Base-by-base conservation (phyloP, 2,113 vertebrate species). In the Daubentonia madagascariensis region DNA sequence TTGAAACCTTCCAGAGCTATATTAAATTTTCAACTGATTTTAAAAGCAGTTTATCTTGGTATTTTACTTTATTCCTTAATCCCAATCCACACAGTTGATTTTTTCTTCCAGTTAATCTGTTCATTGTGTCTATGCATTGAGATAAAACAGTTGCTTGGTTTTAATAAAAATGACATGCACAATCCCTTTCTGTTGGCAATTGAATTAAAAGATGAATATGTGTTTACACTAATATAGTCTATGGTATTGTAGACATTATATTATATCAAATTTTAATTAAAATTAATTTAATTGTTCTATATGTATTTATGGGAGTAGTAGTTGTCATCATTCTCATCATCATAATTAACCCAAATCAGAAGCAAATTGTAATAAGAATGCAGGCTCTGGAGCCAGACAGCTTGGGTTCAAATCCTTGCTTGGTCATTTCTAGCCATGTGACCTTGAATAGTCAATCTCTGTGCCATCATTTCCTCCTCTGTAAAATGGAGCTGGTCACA, bases 11-110 rank as follows among this genome's bases (percentile, higher is more conserved):
- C 95, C 97, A 25, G 96, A 93, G 93, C 97, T 43, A 2, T 63
- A 70, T 85, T 98, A 97, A 97, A 97, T 98, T 98, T 98, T 98
- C 48, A 12, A 0, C 97, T 68, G 70, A 63, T 98, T 98, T 97
- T 98, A 95, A 98, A 98, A 98, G 98, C 80, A 63, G 89, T 98
- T 98, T 96, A 73, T 98, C 92, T 35, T 97, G 93, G 52, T 91
- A 30, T 97, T 99, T 97, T 96, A 97, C 97, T 97, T 97, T 96
- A 93, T 98, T 98, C 86, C 97, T 97, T 98, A 97, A 98, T 98
- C 97, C 97, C 92, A 97, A 1, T 97, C 97, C 98, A 80, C 96
- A 93, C 67, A 57, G 70, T 85, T 97, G 97, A 81, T 97, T 97
- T 98, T 43, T 95, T 92, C 57, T 54, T 43, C 22, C 97, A 93